Base-by-base conservation (phyloP, 2,797 vertebrate species). In the Nothura maculosa region DNA sequence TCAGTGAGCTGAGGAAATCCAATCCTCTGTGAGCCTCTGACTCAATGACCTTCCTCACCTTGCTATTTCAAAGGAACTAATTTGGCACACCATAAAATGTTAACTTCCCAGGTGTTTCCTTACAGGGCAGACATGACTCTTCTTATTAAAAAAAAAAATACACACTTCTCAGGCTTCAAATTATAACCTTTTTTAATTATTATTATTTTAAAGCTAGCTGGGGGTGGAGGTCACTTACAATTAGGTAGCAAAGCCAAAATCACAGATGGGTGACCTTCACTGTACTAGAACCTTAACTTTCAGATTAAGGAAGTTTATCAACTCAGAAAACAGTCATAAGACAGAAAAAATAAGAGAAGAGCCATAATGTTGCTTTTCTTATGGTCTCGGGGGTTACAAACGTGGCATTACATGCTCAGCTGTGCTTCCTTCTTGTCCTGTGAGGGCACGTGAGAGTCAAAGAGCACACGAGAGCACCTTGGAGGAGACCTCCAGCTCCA, bases 41-140 rank as follows among this genome's bases (percentile, higher is more conserved):
- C 76, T 87, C 66, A 76, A 95, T 87, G 76, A 68, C 67, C 75
- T 95, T 91, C 93, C 76, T 94, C 90, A 92, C 79, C 83, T 88
- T 88, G 87, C 57, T 79, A 38, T 94, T 96, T 93, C 85, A 94
- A 94, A 96, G 88, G 93, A 95, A 30, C 19, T 92, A 73, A 91
- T 95, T 92, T 95, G 85, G 72, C 85, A 93, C 48, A 70, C 66
- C 45, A 82, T 91, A 93, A 95, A 95, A 87, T 78, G 83, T 92
- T 96, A 85, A 89, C 86, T 95, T 94, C 87, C 89, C 92, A 95
- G 90, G 94, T 92, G 89, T 89, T 96, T 95, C 94, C 93, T 96
- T 87, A 67, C 82, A 92, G 87, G 60, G 74, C 83, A 94, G 79
- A 67, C 60, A 57, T 87, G 79, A 89, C 24, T 82, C 52, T 85